Conservation (phyloP, 2,113 vertebrate genomes). For the Myiagra hebetior region DNA sequence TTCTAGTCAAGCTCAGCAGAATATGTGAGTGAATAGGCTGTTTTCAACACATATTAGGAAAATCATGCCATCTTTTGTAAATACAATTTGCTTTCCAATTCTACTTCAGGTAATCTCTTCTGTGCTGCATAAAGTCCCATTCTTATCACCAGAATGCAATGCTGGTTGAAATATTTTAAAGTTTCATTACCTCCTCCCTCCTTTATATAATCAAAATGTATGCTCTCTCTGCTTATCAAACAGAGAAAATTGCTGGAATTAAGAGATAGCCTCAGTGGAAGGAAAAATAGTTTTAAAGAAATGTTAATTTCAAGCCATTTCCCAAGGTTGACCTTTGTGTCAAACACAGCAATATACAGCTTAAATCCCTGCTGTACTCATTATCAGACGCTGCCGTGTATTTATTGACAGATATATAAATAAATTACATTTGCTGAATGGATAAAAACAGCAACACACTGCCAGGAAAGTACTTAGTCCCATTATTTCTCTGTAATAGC, state of each 20-base stretch:
- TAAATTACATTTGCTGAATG: slow-evolving; percentile 62
- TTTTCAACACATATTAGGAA: slow-evolving; percentile 70
- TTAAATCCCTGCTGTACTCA: slow-evolving; percentile 52
- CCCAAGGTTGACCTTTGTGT: slow-evolving; percentile 51
- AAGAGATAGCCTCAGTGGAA: slow-evolving; percentile 62
- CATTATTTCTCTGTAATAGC: slow-evolving; percentile 47
- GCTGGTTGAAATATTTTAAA: slow-evolving; percentile 57
- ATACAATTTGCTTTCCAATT: slow-evolving; percentile 76
- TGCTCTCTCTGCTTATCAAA: slow-evolving; percentile 63
- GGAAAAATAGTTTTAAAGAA: slow-evolving; percentile 59
- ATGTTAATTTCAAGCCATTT: slow-evolving; percentile 62
- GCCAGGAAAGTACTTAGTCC: slow-evolving; percentile 47
- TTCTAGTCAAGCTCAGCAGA: slow-evolving; percentile 67
- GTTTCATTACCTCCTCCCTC: slow-evolving; percentile 39
- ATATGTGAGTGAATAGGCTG: slow-evolving; percentile 40
- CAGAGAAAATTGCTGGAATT: slow-evolving; percentile 69
- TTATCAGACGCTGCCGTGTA: slow-evolving; percentile 41
- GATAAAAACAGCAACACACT: slow-evolving; percentile 29
- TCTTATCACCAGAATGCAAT: slow-evolving; percentile 73
- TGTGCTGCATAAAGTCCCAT: slow-evolving; percentile 33
- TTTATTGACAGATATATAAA: slow-evolving; percentile 68
- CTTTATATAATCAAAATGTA: slow-evolving; percentile 53
- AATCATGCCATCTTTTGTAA: slow-evolving; percentile 72
- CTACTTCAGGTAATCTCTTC: slow-evolving; percentile 70
- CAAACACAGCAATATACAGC: slow-evolving; percentile 37